Evolutionary conservation across 2,797 vertebrate species (phyloP), one percentile per base, ranked within the genome.

Genomic region (Oreochromis mossambicus): DNA sequence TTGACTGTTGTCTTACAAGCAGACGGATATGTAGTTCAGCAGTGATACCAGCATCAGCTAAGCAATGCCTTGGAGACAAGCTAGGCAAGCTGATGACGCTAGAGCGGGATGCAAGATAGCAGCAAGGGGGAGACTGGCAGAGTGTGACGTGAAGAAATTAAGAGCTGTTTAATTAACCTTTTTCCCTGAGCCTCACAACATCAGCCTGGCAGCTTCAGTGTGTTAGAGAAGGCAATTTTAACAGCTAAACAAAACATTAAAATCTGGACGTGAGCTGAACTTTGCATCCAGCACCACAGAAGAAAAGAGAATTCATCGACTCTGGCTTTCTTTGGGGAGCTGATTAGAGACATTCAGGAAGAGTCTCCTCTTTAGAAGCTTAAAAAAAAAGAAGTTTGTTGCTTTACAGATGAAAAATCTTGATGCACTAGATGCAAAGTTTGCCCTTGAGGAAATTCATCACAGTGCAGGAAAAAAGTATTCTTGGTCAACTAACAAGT

Each of bases 71-170:
- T 5, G n/a, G 84, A 89, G 83, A 87, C 77, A 10, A 19, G 81
- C 58, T 50, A 90, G 82, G 87, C 79, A 6, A 13, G 80, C 51
- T 43, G 80, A 82, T 73, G 86, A 80, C 8, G 78, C 21, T 55
- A 38, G 58, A 55, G 80, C 58, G 56, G 82, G 77, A 73, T 79
- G 76, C 13, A 77, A 91, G 84, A 91, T 32, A 83, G 77, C 80
- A 63, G 83, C 58, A 58, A 88, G 84, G 85, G 19, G 88, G 87
- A 81, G 77, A 82, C 82, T 36, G 83, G 52, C 83, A 79, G 86
- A 90, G 88, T 90, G 85, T 84, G 89, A 92, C 87, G 61, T 81
- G 15, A 77, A 91, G 83, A 91, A 91, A 92, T 92, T 86, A 90
- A 82, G 86, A 85, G 86, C 83, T 83, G 79, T 91, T 92, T 92